phyloP scores from a whole-genome alignment of 2,113 vertebrate species.

The Lampris incognitus region DNA sequence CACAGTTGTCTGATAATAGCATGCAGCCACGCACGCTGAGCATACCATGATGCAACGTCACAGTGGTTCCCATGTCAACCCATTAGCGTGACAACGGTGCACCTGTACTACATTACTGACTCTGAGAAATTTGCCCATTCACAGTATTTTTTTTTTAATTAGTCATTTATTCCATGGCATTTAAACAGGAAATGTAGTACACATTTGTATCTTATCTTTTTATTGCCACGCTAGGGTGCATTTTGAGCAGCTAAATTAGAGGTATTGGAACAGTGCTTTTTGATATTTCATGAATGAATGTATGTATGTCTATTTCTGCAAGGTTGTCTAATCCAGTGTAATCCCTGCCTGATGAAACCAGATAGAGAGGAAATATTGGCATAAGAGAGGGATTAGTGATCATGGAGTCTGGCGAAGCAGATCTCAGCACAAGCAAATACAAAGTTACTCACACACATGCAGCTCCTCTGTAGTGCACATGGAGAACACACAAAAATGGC shows the following conservation, averaged over 20 bases:
- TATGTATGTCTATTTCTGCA: slow-evolving; percentile 62
- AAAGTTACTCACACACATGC: slow-evolving; percentile 59
- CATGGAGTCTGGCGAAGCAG: slow-evolving; percentile 73
- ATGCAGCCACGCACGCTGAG: too few species aligned
- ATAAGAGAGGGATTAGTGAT: slow-evolving; percentile 75
- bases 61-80: too few species aligned
- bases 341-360: slow-evolving; percentile 80
- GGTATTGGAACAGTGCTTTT: slow-evolving; percentile 42
- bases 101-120: too few species aligned
- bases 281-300: slow-evolving; percentile 75
- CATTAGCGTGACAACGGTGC: too few species aligned
- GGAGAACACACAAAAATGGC: slow-evolving; percentile 6
- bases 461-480: slow-evolving; percentile 29
- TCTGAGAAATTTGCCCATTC: too few species aligned
- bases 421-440: slow-evolving; percentile 60
- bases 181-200: too few species aligned
- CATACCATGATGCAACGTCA: too few species aligned
- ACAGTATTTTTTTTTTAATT: too few species aligned
- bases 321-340: slow-evolving; percentile 79
- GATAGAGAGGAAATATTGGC: slow-evolving; percentile 79
- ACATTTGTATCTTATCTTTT: too few species aligned
- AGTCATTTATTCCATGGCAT: too few species aligned
- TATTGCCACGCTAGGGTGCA: background rate
- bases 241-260: slow-evolving; percentile 28
- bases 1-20: too few species aligned